phyloP scores from a whole-genome alignment of 1,140 invertebrate genomes.

The Philotrypesis tridentata region DNA sequence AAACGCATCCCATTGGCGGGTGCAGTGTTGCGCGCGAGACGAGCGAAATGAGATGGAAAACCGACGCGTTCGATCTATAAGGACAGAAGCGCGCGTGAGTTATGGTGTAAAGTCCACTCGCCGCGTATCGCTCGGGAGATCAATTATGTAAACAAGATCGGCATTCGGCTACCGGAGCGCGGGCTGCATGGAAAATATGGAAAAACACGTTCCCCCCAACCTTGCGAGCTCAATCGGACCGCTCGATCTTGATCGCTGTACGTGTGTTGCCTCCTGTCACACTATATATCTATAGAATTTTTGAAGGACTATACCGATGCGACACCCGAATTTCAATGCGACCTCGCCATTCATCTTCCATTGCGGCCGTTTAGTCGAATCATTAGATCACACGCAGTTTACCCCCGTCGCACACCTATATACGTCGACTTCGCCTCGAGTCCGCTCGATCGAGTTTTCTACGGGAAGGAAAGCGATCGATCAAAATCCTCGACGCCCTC shows the following conservation, averaged over 20 bases:
- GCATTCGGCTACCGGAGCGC: conserved; percentile 7
- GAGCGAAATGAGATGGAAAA: background rate
- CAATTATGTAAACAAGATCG: conserved; percentile 43
- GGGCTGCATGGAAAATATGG: background rate
- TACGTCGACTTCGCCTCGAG: no score
- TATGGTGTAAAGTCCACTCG: background rate
- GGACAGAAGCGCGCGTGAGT: background rate
- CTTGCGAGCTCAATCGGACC: background rate
- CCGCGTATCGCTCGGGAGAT: conserved; percentile 40
- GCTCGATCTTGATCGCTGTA: background rate
- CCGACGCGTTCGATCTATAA: conserved; percentile 3
- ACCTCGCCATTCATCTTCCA: background rate
- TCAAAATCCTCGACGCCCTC: background rate
- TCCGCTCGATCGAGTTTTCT: background rate
- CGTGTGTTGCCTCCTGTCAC: background rate
- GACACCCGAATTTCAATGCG: background rate
- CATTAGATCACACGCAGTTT: background rate
- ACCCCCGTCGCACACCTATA: no score
- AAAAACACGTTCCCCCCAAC: background rate
- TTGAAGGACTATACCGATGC: background rate
- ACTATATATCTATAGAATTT: no score
- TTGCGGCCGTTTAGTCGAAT: background rate
- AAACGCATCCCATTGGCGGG: no score
- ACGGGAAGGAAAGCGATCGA: background rate
- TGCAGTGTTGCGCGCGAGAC: background rate